phyloP scores from a whole-genome alignment of 2,888 invertebrate species.

The Gisinianus flammeolus region DNA sequence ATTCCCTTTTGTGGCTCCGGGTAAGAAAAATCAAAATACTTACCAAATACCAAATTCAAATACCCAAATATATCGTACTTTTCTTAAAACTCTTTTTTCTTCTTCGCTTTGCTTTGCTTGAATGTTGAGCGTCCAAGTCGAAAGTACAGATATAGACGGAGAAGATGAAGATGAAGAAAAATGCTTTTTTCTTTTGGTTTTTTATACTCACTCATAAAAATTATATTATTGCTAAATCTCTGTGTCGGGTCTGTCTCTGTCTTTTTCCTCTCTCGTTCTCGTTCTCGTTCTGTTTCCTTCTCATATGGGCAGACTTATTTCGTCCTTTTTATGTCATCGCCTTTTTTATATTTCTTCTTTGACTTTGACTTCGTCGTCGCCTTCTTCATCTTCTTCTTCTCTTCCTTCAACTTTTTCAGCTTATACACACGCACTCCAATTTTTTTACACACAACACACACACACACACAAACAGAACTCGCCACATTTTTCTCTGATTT shows the following conservation, averaged over 20 bases:
- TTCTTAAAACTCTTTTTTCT: too few species aligned
- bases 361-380: too few species aligned
- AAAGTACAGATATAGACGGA: not conserved
- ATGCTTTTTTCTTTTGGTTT: not conserved
- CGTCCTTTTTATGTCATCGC: not conserved
- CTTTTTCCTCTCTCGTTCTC: not conserved
- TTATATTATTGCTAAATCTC: conserved; percentile 20
- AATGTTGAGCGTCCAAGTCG: not conserved
- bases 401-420: not conserved
- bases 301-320: not conserved
- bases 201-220: conserved; percentile 15
- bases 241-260: not conserved
- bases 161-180: not conserved
- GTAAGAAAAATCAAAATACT: not conserved
- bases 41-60: not conserved
- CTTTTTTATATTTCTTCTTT: not conserved
- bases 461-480: not conserved
- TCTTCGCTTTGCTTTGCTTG: too few species aligned
- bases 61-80: not conserved
- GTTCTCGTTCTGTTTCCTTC: not conserved
- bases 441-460: not conserved
- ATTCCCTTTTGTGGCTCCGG: conserved; percentile 38
- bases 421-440: not conserved
- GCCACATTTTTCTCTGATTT: not conserved
- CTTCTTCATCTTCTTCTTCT: too few species aligned